A percentile compares a stretch with the other conserved stretches of the same genome.
phyloP scores from a whole-genome alignment of 2,797 vertebrate genomes.

The Spatula versicolor region DNA sequence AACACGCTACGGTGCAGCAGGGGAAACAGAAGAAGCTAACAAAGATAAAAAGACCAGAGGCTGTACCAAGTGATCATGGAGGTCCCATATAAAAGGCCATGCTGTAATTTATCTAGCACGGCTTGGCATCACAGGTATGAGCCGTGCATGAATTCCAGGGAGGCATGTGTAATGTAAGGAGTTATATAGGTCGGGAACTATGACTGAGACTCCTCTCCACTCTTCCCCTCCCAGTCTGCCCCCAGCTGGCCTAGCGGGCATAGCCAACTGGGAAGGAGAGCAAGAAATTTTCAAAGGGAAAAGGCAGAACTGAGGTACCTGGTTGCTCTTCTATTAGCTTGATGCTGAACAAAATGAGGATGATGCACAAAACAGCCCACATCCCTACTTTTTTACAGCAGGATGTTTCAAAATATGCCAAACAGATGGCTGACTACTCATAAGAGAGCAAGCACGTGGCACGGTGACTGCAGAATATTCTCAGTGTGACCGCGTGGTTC shows the following conservation, averaged over 20 bases:
- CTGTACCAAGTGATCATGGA: not conserved
- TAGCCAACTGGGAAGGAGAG: not conserved
- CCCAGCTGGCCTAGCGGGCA: not conserved
- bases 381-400: not conserved
- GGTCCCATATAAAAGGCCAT: not conserved
- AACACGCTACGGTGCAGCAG: accelerated
- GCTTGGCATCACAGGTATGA: not conserved
- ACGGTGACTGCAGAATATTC: not conserved
- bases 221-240: not conserved
- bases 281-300: not conserved
- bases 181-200: not conserved
- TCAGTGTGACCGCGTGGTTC: not conserved
- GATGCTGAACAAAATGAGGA: not conserved
- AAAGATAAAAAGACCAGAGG: not conserved
- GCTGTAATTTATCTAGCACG: not conserved
- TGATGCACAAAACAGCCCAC: not conserved
- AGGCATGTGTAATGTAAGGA: accelerated
- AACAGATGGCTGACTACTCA: not conserved
- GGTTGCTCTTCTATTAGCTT: not conserved
- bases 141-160: not conserved
- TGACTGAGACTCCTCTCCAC: not conserved
- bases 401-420: not conserved
- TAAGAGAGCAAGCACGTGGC: accelerated
- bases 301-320: not conserved
- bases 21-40: not conserved